Evolutionary conservation across 2,113 vertebrate species (phyloP), one percentile per base, ranked within the genome.

Genomic region (Mirza zaza): DNA sequence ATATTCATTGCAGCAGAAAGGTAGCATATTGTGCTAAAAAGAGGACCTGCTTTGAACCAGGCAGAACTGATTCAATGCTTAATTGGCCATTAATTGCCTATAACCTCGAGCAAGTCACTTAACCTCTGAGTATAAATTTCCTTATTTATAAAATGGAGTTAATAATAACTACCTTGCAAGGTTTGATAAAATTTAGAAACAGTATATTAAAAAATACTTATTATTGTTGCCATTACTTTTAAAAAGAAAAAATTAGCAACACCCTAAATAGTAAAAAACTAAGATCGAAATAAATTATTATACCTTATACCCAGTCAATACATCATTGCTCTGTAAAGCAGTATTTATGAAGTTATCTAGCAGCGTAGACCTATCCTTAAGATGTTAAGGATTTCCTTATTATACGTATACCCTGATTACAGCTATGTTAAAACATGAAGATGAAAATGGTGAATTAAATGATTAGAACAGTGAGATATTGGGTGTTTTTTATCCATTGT

Each of bases 41-140:
- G 23, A 32, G 3, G 32, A 1, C 42, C 1, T 90, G 8, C 11
- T 76, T 94, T 94, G 63, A 95, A 84, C 5, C 5, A 83, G 57
- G 36, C 17, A 90, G 18, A 92, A 20, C 20, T 61, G 75, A 91
- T 85, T 91, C 32, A 48, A 7, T 82, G 20, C 29, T 91, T 86
- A 32, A 13, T 79, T 94, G 52, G 25, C 21, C 61, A 82, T 89
- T 81, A 92, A 76, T 87, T 68, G 55, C 3, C 13, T 70, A 75
- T 87, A 87, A 57, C 27, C 36, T 95, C 79, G 21, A 87, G 36
- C 63, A 91, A 95, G 52, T 76, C 25, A 83, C 18, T 91, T 96
- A 95, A 93, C 17, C 45, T 93, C 25, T 89, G 6, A 84, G 21
- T 92, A 82, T 55, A 65, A 52, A 48, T 90, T 87, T 80, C 13